Evolutionary conservation across 2,797 vertebrate species (phyloP).

Genomic region (Tapera naevia): DNA sequence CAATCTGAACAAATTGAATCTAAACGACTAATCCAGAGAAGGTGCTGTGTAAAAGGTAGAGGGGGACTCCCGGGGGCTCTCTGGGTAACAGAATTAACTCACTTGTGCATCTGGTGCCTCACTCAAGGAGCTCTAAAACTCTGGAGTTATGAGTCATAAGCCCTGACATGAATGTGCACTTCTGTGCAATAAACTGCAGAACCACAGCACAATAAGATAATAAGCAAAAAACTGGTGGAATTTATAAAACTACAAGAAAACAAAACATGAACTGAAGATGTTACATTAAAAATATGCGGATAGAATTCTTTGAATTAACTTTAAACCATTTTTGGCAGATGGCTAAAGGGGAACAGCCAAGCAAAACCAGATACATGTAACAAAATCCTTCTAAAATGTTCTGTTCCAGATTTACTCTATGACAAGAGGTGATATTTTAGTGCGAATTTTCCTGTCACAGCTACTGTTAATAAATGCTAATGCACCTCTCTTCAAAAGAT

Average conservation of each 20-base stretch:
- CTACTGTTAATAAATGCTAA: neutral
- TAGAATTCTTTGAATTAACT: neutral
- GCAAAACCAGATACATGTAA: neutral
- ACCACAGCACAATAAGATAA: neutral
- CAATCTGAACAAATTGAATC: constrained; percentile 29
- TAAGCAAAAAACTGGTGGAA: neutral
- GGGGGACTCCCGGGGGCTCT: neutral
- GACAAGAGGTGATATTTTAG: neutral
- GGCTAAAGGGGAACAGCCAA: neutral
- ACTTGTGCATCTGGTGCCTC: constrained; percentile 11
- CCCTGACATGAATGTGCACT: neutral
- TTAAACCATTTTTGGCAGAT: neutral
- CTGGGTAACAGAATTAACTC: constrained; percentile 28
- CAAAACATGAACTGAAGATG: neutral
- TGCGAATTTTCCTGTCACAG: neutral
- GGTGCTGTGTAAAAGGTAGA: neutral
- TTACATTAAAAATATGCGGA: neutral
- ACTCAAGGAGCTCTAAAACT: neutral
- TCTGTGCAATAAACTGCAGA: neutral
- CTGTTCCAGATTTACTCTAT: neutral
- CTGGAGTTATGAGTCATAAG: neutral
- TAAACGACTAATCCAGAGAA: constrained; percentile 13
- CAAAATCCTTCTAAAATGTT: neutral
- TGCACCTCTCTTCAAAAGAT: neutral
- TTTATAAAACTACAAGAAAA: neutral